Conservation (phyloP, 2,888 invertebrate species). For the Gastracanthus pulcherrimus region DNA sequence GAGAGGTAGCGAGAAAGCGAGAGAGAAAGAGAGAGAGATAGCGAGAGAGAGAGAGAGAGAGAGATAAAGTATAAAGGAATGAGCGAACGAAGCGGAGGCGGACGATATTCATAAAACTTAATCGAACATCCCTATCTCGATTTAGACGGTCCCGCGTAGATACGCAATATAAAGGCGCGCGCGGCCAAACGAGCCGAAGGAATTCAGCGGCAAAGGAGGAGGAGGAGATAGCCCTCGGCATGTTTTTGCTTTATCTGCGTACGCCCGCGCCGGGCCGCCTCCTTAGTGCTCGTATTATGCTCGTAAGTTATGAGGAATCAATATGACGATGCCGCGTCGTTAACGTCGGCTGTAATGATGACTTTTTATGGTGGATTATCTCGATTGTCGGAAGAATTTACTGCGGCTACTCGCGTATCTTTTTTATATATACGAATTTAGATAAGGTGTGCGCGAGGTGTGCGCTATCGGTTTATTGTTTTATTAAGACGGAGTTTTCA, state of each 20-base stretch:
- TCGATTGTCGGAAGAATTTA: not conserved
- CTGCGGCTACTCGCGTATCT: not conserved
- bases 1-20: not conserved
- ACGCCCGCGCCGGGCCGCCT: too few species aligned
- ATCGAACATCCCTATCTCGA: conserved; percentile 17
- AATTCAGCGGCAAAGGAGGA: too few species aligned
- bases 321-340: conserved; percentile 10
- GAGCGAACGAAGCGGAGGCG: not conserved
- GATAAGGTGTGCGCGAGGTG: too few species aligned
- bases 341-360: not conserved
- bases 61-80: not conserved
- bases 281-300: not conserved
- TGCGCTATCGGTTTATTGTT: not conserved
- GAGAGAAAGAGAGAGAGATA: not conserved
- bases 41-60: not conserved
- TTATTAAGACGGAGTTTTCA: not conserved
- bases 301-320: conserved; percentile 8
- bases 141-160: not conserved
- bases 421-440: not conserved
- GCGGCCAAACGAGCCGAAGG: too few species aligned
- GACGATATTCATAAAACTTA: conserved; percentile 13
- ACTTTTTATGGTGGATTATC: not conserved
- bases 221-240: not conserved
- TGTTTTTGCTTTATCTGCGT: not conserved
- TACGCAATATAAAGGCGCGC: not conserved